A percentile compares a stretch with the other conserved stretches of the same genome.
Conservation (phyloP, 2,888 invertebrate genomes). For the Leucophenga montana region DNA sequence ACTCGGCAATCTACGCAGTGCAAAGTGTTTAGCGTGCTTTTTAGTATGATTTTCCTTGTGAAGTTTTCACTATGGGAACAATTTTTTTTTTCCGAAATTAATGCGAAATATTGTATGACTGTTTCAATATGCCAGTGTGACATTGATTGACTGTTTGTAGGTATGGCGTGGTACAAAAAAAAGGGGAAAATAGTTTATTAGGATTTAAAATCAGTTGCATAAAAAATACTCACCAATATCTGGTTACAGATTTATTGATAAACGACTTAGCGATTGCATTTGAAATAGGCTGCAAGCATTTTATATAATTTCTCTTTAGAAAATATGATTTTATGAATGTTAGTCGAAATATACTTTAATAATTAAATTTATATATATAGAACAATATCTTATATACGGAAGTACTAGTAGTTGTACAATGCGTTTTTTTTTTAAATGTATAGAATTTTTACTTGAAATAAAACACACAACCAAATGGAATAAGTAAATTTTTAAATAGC, state of each 20-base stretch:
- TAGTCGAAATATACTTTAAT: too few species aligned
- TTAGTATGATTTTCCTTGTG: conserved; percentile 44
- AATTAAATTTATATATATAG: too few species aligned
- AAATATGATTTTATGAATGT: too few species aligned
- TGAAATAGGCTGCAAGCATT: conserved; percentile 21
- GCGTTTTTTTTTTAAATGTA: too few species aligned
- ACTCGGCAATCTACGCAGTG: conserved; percentile 27
- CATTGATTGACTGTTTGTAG: conserved; percentile 38
- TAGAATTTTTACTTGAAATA: too few species aligned
- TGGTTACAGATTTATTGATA: conserved; percentile 34
- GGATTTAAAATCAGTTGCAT: neutral
- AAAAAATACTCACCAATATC: conserved; percentile 35
- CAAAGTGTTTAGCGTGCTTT: conserved; percentile 9
- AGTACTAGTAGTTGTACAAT: too few species aligned
- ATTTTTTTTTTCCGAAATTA: conserved; percentile 36
- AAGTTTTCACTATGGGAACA: conserved; percentile 59
- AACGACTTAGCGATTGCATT: conserved; percentile 43
- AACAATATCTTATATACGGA: too few species aligned
- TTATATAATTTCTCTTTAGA: neutral
- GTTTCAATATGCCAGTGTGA: conserved; percentile 60
- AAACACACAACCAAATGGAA: too few species aligned
- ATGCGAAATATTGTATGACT: conserved; percentile 54
- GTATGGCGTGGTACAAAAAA: conserved; percentile 14
- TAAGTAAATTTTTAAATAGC: too few species aligned
- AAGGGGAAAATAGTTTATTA: conserved; percentile 9